These are phyloP conservation scores for Champsocephalus esox DNA, from an alignment of 2,797 vertebrate species.

Conservation along the genomic window DNA sequence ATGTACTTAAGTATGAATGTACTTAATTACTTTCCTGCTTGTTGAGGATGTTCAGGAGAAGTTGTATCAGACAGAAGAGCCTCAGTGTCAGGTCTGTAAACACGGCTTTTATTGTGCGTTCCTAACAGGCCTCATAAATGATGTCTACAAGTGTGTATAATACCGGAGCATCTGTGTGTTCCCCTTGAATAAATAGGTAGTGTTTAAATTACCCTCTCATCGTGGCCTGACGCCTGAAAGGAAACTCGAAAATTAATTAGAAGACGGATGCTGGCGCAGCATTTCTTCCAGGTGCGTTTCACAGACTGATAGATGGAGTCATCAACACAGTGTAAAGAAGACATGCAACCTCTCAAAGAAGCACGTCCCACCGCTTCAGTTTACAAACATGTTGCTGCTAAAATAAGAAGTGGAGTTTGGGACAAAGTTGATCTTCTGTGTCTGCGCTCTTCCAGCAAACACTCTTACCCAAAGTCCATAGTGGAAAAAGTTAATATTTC, in stretches of 20 bases:
- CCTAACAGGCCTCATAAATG: constrained; percentile 88
- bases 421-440: constrained; percentile 8
- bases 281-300: constrained; percentile 78
- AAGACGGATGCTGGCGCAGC: constrained; percentile 79
- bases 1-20: too few species aligned
- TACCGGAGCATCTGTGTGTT: constrained; percentile 88
- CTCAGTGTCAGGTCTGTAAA: constrained; percentile 66
- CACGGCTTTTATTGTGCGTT: constrained; percentile 84
- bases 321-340: constrained; percentile 61
- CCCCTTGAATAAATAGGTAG: constrained; percentile 87
- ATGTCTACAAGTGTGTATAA: constrained; percentile 89
- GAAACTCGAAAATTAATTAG: constrained; percentile 84
- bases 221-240: constrained; percentile 76
- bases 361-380: not conserved
- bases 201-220: constrained; percentile 82
- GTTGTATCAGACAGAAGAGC: constrained; percentile 34
- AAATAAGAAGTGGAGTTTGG: constrained; percentile 18
- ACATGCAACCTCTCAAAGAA: constrained; percentile 41
- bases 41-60: constrained; percentile 36
- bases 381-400: constrained; percentile 55
- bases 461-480: too few species aligned
- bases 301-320: constrained; percentile 57
- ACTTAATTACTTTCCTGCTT: too few species aligned
- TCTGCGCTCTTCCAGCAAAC: too few species aligned
- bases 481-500: too few species aligned